phyloP scores from a whole-genome alignment of 2,888 invertebrate species.

The Allacma fusca region DNA sequence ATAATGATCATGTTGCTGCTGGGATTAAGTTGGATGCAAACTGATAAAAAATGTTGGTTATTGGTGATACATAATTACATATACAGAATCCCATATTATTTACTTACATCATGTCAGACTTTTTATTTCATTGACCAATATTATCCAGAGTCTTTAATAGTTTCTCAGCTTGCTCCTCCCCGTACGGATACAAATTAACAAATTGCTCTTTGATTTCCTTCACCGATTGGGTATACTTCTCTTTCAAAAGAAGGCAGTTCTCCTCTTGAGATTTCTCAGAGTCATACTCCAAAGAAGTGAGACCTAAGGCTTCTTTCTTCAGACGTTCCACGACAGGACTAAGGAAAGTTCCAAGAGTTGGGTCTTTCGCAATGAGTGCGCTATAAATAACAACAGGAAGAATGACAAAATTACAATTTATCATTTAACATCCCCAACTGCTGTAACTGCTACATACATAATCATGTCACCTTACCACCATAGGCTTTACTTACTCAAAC shows the following conservation, averaged over 20 bases:
- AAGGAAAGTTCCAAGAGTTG: constrained; percentile 27
- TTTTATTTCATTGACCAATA: neutral
- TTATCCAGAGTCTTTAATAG: constrained; percentile 15
- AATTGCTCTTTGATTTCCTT: constrained; percentile 31
- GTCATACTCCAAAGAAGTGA: neutral
- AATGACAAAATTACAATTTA: too few species aligned
- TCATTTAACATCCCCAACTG: too few species aligned
- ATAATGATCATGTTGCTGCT: too few species aligned
- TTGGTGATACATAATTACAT: too few species aligned
- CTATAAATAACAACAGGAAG: neutral
- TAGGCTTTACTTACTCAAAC: constrained; percentile 48
- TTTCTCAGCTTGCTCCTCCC: constrained; percentile 42
- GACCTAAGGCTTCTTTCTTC: constrained; percentile 10
- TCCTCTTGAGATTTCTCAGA: constrained; percentile 18
- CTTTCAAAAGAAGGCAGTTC: neutral
- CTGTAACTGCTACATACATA: too few species aligned
- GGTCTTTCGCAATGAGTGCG: constrained; percentile 10
- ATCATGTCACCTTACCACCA: too few species aligned
- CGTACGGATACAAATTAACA: constrained; percentile 32
- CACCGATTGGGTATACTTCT: constrained; percentile 16
- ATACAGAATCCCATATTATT: too few species aligned
- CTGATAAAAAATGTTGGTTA: too few species aligned
- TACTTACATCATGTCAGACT: too few species aligned
- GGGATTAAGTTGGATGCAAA: too few species aligned
- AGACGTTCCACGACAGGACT: constrained; percentile 7